phyloP scores from a whole-genome alignment of 2,888 invertebrate genomes.

The Himalopsyche tibetana region DNA sequence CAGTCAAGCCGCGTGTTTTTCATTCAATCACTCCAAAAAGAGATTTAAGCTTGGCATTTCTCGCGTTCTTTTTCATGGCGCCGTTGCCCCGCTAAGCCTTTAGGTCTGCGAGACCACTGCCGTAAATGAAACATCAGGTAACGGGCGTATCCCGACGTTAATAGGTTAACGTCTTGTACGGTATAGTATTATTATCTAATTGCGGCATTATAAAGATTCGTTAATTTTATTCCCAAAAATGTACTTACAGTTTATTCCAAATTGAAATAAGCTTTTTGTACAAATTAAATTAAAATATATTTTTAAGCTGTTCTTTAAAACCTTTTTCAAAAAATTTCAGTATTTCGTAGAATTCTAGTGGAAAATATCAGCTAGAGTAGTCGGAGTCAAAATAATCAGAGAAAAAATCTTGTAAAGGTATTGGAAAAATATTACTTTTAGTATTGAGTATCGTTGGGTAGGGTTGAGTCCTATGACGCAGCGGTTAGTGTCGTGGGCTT shows the following conservation, averaged over 20 bases:
- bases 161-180: neutral
- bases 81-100: neutral
- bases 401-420: too few species aligned
- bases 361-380: too few species aligned
- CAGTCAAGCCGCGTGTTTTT: conserved; percentile 19
- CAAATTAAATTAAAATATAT: too few species aligned
- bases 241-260: neutral
- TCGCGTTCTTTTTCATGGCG: neutral
- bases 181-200: neutral
- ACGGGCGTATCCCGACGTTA: neutral
- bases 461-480: too few species aligned
- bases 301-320: too few species aligned
- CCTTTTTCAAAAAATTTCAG: too few species aligned
- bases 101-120: neutral
- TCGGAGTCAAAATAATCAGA: too few species aligned
- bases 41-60: conserved; percentile 9
- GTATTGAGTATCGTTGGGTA: too few species aligned
- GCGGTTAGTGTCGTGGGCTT: too few species aligned
- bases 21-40: conserved; percentile 21
- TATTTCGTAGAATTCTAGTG: too few species aligned
- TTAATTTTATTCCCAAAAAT: neutral
- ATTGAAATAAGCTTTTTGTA: too few species aligned
- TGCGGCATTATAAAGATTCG: neutral
- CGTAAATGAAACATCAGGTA: conserved; percentile 38
- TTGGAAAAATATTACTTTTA: too few species aligned